phyloP scores from a whole-genome alignment of 1,140 invertebrate species.

The Lineus longissimus region DNA sequence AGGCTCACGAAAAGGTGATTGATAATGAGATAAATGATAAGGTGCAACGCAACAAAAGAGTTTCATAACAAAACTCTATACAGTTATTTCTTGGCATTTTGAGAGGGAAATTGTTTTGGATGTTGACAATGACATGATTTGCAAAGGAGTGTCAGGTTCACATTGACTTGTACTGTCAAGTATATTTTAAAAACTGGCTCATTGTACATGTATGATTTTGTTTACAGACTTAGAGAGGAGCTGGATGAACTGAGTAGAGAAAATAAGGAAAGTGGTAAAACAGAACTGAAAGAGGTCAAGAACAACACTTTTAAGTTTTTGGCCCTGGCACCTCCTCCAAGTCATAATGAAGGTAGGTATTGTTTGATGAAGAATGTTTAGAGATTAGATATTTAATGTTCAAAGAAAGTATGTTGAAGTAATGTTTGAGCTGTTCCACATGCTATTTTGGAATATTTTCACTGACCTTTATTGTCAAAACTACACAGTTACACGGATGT shows the following conservation, averaged over 20 bases:
- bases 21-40: background rate
- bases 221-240: slow-evolving; percentile 39
- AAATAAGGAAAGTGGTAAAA: slow-evolving; percentile 26
- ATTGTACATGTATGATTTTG: background rate
- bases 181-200: background rate
- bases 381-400: background rate
- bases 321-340: slow-evolving; percentile 37
- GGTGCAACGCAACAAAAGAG: too few relatives aligned
- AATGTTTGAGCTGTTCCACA: too few relatives aligned
- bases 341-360: slow-evolving; percentile 46
- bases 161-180: background rate
- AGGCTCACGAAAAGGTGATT: slow-evolving; percentile 46
- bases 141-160: background rate
- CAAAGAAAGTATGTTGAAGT: slow-evolving; percentile 13
- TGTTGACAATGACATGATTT: too few relatives aligned
- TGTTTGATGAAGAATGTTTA: background rate
- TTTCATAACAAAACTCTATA: too few relatives aligned
- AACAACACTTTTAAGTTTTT: slow-evolving; percentile 47
- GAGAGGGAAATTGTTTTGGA: too few relatives aligned
- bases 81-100: background rate
- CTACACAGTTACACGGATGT: too few relatives aligned
- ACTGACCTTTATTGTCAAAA: too few relatives aligned
- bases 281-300: slow-evolving; percentile 34
- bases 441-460: too few relatives aligned
- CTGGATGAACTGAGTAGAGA: slow-evolving; percentile 22